Evolutionary conservation across 2,113 vertebrate species (phyloP).

Genomic region (Leptodactylus fuscus): DNA sequence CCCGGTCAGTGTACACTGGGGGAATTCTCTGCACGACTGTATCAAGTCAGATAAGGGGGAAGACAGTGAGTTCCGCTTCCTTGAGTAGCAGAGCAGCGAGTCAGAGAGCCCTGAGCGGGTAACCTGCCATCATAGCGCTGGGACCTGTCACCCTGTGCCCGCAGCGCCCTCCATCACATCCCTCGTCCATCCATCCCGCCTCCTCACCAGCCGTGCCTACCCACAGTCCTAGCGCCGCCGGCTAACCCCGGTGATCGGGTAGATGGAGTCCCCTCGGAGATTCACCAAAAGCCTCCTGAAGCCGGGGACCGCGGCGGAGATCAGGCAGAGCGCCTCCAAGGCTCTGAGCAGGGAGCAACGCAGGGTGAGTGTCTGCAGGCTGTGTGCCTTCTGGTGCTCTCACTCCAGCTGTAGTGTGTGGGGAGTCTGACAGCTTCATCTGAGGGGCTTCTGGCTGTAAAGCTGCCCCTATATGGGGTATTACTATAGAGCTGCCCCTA

Average conservation of each 20-base stretch:
- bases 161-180: too few relatives aligned
- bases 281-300: conserved; percentile 92
- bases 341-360: background rate
- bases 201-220: background rate
- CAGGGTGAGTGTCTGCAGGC: conserved; percentile 1
- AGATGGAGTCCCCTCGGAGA: conserved; percentile 83
- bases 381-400: too few relatives aligned
- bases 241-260: conserved; percentile 66
- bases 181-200: too few relatives aligned
- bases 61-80: conserved; percentile 74
- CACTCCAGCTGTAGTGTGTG: too few relatives aligned
- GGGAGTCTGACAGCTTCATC: too few relatives aligned
- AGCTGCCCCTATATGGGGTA: too few relatives aligned
- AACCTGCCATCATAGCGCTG: background rate
- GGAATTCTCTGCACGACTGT: background rate
- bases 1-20: background rate
- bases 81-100: conserved; percentile 49
- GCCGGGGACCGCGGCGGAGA: conserved; percentile 87
- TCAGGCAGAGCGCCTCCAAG: conserved; percentile 80
- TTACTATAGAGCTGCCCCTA: too few relatives aligned
- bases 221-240: background rate
- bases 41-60: conserved; percentile 26
- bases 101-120: background rate
- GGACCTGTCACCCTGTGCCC: background rate
- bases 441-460: too few relatives aligned